Conservation (phyloP, 2,888 invertebrate genomes). For the Drosophila anceps region DNA sequence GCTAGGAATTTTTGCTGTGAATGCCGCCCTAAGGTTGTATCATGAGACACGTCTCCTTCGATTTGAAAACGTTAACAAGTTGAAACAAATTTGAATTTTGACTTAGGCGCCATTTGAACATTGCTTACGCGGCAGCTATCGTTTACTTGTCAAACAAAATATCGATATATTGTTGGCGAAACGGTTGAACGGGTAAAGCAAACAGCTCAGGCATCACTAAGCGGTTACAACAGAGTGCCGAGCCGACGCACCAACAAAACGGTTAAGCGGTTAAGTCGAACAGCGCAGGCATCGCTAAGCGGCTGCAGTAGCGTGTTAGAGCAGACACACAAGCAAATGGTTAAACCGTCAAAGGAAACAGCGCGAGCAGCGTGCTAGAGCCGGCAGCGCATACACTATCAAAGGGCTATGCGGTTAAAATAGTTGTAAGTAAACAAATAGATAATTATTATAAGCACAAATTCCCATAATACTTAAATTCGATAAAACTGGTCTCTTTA, state of each 20-base stretch:
- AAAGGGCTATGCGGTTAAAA: background rate
- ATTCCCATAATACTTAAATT: background rate
- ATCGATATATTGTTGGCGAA: background rate
- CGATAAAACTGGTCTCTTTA: background rate
- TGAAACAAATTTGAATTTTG: background rate
- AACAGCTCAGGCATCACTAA: background rate
- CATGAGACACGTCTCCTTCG: background rate
- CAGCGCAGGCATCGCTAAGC: background rate
- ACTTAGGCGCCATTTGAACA: background rate
- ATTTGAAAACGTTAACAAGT: background rate
- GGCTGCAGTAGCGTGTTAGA: too few relatives aligned
- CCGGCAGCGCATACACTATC: background rate
- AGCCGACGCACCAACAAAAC: too few relatives aligned
- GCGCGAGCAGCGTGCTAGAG: background rate
- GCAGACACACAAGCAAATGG: background rate
- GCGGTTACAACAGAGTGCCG: too few relatives aligned
- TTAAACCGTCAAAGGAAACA: background rate
- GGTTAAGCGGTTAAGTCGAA: background rate
- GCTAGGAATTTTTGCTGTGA: slow-evolving; percentile 38
- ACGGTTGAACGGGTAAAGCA: background rate
- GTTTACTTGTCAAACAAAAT: background rate
- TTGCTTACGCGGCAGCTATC: background rate
- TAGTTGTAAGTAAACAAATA: background rate
- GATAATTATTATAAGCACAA: background rate
- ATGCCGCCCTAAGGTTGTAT: background rate